Conservation (phyloP, 2,113 vertebrate genomes). For the Peromyscus maniculatus region DNA sequence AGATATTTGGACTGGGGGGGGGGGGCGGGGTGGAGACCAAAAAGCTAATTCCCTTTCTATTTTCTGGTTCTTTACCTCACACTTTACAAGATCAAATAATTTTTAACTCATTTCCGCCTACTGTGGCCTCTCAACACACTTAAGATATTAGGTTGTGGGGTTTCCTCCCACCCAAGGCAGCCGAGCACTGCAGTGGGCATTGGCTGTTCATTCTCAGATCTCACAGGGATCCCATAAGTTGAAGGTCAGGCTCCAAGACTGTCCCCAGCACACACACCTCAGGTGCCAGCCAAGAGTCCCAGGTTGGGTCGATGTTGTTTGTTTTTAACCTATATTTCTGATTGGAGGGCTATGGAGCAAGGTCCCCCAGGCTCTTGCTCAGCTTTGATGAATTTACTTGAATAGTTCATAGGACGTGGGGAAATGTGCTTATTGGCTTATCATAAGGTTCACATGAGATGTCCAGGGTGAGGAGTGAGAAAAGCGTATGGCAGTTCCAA, state of each 20-base stretch:
- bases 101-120: not conserved
- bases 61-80: not conserved
- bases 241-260: not conserved
- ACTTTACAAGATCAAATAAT: not conserved
- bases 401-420: not conserved
- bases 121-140: not conserved
- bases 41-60: not conserved
- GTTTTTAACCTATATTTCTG: not conserved
- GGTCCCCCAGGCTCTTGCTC: not conserved
- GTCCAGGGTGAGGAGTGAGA: not conserved
- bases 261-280: not conserved
- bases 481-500: not conserved
- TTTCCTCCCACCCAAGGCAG: too few species aligned
- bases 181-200: too few species aligned
- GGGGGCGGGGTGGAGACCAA: not conserved
- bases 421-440: not conserved
- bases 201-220: not conserved
- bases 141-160: not conserved
- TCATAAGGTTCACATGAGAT: too few species aligned
- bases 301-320: not conserved
- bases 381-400: not conserved
- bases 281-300: not conserved
- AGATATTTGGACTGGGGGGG: not conserved
- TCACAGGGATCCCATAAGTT: not conserved
- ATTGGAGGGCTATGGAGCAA: not conserved